Percentiles rank a stretch among this genome's conserved stretches.
Evolutionary conservation across 2,113 vertebrate genomes (phyloP).

Genomic region (Edolisoma coerulescens): DNA sequence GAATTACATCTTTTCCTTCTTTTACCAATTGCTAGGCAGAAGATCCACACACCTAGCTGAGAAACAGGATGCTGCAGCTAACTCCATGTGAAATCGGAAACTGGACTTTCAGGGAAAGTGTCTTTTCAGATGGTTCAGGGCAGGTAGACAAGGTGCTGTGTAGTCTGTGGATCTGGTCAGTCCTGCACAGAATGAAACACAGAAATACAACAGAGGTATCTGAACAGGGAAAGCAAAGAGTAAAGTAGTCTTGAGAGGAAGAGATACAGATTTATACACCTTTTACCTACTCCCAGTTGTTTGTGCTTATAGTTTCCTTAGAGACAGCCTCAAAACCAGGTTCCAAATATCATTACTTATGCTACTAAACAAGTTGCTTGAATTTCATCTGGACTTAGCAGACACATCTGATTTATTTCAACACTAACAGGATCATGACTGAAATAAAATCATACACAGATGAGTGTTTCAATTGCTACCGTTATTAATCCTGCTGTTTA

Average conservation of each 20-base stretch:
- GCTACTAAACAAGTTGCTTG: neutral
- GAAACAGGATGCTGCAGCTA: neutral
- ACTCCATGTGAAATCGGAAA: neutral
- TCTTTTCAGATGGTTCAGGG: neutral
- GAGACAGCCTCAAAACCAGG: neutral
- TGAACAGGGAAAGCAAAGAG: neutral
- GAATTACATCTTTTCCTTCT: neutral
- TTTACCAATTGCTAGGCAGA: neutral
- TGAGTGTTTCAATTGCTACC: neutral
- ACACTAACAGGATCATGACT: neutral
- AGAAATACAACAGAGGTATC: neutral
- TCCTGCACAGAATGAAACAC: neutral
- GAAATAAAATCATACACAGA: constrained; percentile 14
- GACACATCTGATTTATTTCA: neutral
- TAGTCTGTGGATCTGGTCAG: neutral
- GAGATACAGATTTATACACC: neutral
- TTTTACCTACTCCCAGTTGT: neutral
- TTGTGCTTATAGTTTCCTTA: neutral
- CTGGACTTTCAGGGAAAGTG: neutral
- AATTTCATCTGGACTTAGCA: neutral
- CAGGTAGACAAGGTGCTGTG: neutral
- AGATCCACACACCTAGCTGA: neutral
- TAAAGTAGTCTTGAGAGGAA: neutral
- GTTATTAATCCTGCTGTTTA: constrained; percentile 34
- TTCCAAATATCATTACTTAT: neutral